These are phyloP conservation scores for Omphaloscelis lunosa DNA, from an alignment of 2,888 invertebrate genomes.

Conservation along the genomic window DNA sequence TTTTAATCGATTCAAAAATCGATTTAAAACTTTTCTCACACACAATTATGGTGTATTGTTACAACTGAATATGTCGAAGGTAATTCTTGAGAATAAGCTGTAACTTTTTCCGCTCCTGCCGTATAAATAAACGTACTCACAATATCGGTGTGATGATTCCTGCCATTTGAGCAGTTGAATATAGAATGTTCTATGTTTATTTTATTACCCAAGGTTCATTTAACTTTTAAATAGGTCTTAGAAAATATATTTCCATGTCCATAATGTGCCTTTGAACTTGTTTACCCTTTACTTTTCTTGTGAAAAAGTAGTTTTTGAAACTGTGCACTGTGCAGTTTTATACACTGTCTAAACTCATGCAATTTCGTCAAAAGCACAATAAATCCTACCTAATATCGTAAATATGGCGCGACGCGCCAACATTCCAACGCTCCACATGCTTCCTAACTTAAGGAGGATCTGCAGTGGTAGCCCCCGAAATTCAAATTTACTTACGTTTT, in stretches of 20 bases:
- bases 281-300: background rate
- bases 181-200: slow-evolving; percentile 46
- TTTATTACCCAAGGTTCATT: slow-evolving; percentile 32
- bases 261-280: background rate
- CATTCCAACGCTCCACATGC: background rate
- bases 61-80: background rate
- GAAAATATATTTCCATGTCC: slow-evolving; percentile 18
- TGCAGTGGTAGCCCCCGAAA: no score
- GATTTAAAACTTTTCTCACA: background rate
- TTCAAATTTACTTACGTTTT: no score
- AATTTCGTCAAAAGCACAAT: background rate
- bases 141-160: slow-evolving; percentile 23
- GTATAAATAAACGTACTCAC: slow-evolving; percentile 20
- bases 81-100: background rate
- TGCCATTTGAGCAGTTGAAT: slow-evolving; percentile 16
- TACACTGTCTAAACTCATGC: no score
- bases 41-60: background rate
- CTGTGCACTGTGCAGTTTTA: no score
- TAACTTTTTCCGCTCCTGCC: background rate
- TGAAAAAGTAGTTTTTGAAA: background rate
- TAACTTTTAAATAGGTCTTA: slow-evolving; percentile 15
- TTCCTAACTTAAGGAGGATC: no score
- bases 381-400: background rate
- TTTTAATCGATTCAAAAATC: slow-evolving; percentile 8
- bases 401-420: background rate